Percentiles rank a stretch among this genome's conserved stretches.
Evolutionary conservation across 2,888 invertebrate genomes (phyloP).

Genomic region (Adelognathus sp.): DNA sequence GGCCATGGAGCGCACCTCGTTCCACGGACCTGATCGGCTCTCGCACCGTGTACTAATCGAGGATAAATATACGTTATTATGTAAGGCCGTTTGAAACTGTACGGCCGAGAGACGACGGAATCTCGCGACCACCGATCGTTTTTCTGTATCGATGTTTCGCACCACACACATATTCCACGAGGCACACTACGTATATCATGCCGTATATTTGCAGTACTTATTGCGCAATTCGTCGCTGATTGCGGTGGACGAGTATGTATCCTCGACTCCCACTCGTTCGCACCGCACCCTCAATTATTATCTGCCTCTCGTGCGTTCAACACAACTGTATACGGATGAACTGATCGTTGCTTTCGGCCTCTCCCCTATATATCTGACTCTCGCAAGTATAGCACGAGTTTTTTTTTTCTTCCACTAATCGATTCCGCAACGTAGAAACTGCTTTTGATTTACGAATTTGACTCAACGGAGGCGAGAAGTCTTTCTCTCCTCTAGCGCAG

Average conservation of each 20-base stretch:
- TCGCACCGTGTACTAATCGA: background rate
- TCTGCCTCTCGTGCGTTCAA: background rate
- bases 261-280: constrained; percentile 34
- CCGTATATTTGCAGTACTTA: constrained; percentile 44
- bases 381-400: background rate
- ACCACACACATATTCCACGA: background rate
- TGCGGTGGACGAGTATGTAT: constrained; percentile 30
- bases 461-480: background rate
- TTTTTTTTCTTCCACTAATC: background rate
- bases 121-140: constrained; percentile 22
- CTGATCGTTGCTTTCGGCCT: constrained; percentile 5
- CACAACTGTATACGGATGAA: constrained; percentile 8
- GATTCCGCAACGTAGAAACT: background rate
- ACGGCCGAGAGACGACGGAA: constrained; percentile 30
- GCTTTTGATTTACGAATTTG: background rate
- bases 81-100: constrained; percentile 72
- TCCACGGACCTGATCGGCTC: constrained; percentile 31
- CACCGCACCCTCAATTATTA: constrained; percentile 23
- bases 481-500: background rate
- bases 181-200: too few relatives aligned
- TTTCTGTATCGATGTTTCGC: background rate
- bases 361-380: background rate
- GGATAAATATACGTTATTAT: constrained; percentile 73
- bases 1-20: constrained; percentile 24
- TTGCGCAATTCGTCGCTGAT: constrained; percentile 48